Conservation (phyloP, 2,113 vertebrate species). For the Xiphophorus hellerii region DNA sequence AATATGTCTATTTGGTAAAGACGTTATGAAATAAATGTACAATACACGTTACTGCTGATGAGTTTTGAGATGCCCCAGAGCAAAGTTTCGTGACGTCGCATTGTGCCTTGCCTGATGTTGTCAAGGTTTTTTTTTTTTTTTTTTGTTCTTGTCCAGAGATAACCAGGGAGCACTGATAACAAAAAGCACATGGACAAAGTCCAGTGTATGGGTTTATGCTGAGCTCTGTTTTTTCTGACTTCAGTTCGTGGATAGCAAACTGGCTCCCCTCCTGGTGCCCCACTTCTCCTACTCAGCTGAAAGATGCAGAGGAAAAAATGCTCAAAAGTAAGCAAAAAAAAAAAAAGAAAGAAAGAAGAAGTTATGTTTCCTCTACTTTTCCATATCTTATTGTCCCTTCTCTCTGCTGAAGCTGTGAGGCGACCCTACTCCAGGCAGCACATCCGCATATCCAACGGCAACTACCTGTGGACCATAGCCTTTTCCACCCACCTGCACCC, state of each 20-base stretch:
- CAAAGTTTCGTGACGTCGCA: background rate
- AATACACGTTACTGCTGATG: background rate
- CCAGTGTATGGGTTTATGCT: slow-evolving; percentile 29
- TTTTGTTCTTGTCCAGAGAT: background rate
- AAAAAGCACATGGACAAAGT: slow-evolving; percentile 54
- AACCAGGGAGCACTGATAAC: slow-evolving; percentile 36
- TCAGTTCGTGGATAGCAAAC: slow-evolving; percentile 86
- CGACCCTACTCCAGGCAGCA: slow-evolving; percentile 83
- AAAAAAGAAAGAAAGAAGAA: background rate
- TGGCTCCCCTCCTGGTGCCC: slow-evolving; percentile 97
- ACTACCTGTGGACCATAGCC: slow-evolving; percentile 91
- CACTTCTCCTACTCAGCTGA: slow-evolving; percentile 87
- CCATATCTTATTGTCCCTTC: slow-evolving; percentile 1
- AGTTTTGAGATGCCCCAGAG: background rate
- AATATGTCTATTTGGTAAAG: background rate
- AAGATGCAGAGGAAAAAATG: slow-evolving; percentile 93
- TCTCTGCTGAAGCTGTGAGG: slow-evolving; percentile 80
- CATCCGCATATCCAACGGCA: slow-evolving; percentile 84
- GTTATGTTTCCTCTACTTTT: background rate
- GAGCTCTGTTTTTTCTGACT: slow-evolving; percentile 16
- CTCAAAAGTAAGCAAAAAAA: slow-evolving; percentile 85
- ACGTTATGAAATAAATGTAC: background rate
- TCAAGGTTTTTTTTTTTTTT: slow-evolving; percentile 3
- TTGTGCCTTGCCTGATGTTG: background rate
- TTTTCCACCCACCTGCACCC: slow-evolving; percentile 69